Evolutionary conservation across 2,888 invertebrate species (phyloP), one percentile per base, ranked within the genome.

Genomic region (Drosophila phalerata): DNA sequence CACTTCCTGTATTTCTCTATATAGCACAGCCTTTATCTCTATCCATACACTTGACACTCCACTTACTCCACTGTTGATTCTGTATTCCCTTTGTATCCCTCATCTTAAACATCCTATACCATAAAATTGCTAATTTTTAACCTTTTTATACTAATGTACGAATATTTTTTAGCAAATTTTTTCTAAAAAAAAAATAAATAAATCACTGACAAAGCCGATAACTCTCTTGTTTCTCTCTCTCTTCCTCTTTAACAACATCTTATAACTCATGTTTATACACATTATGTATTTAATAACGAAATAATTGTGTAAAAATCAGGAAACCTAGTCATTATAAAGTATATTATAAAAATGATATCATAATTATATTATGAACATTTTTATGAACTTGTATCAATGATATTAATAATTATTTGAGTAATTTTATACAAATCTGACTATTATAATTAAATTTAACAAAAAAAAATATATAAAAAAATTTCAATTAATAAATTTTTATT

Each of bases 131-230:
- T 28, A 45, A 38, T n/a, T 30, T 15, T 57, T 60, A 42, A 38
- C n/a, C 43, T 28, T 64, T 68, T 17, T 47, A 37, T 51, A 22
- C 43, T 28, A 42, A 53, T n/a, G n/a, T 37, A 37, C 37, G n/a
- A 47, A 47, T 77, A 62, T 30, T 42, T 32, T 32, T 62, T 58
- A 74, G 61, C 48, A n/a, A 67, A 30, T 65, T 52, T 58, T 57
- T 77, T 15, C 37, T 10, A 32, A 48, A 38, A 42, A 17, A 63
- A 48, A 48, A 55, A 40, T 19, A n/a, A 64, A 63, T 56, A 48
- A 55, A 40, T 19, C n/a, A 38, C 30, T 22, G 58, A 32, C 37
- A 49, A 32, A 48, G 15, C 13, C 38, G 30, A 30, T n/a, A 49
- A 32, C 5, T 32, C 8, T 32, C 5, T 32, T 43, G 42, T 55